Evolutionary conservation across 2,888 invertebrate species (phyloP).

Genomic region (Clunio marinus): DNA sequence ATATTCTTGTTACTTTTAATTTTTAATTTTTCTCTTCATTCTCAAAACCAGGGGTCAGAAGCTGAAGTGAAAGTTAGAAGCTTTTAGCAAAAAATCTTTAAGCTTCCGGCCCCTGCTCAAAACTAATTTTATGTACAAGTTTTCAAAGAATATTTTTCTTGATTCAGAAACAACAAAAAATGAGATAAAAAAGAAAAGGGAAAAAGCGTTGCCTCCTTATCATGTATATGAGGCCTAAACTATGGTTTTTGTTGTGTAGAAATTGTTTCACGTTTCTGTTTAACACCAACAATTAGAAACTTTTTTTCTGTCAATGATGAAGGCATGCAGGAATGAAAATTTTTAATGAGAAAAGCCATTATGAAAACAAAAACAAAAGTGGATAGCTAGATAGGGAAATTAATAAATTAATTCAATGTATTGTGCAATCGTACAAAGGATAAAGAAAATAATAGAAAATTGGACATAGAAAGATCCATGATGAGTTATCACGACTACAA

Average conservation of each 20-base stretch:
- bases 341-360: not conserved
- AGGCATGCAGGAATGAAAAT: too few relatives aligned
- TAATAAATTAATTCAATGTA: conserved; percentile 21
- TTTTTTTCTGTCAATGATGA: not conserved
- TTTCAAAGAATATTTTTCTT: conserved; percentile 4
- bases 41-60: too few relatives aligned
- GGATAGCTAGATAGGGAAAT: conserved; percentile 24
- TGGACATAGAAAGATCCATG: not conserved
- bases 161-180: too few relatives aligned
- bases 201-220: conserved; percentile 10
- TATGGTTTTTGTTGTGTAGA: too few relatives aligned
- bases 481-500: not conserved
- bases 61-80: too few relatives aligned
- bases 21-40: not conserved
- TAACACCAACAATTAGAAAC: not conserved
- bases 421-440: conserved; percentile 13
- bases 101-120: not conserved
- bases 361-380: conserved; percentile 8
- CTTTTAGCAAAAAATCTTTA: too few relatives aligned
- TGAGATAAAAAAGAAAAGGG: not conserved
- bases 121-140: conserved; percentile 27
- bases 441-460: not conserved
- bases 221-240: conserved; percentile 17
- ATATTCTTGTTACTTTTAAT: not conserved
- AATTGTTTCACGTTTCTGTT: too few relatives aligned